Conservation (phyloP, 2,113 vertebrate species). For the Lontra canadensis region DNA sequence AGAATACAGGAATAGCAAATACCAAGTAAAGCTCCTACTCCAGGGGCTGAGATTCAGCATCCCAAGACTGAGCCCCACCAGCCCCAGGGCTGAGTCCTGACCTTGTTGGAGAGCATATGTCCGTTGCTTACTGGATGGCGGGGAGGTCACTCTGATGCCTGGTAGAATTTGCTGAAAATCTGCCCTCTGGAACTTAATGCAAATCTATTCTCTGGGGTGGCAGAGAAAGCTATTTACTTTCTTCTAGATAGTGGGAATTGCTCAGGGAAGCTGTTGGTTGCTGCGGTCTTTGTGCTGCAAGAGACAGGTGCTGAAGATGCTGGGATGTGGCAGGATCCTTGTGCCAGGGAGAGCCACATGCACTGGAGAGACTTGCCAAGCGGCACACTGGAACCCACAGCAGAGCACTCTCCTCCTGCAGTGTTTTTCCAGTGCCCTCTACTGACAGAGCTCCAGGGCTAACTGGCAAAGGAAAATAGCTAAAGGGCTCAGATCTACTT, state of each 20-base stretch:
- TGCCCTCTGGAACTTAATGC: background rate
- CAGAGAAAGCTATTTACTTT: background rate
- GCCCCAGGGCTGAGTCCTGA: background rate
- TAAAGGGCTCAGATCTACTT: background rate
- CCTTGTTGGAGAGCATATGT: background rate
- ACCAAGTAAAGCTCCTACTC: background rate
- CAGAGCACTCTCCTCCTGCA: background rate
- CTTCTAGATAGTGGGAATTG: background rate
- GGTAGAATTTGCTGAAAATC: background rate
- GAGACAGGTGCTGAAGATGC: background rate
- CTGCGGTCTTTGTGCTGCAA: background rate
- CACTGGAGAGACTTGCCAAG: background rate
- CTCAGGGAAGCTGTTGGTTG: background rate
- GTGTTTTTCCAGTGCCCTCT: background rate
- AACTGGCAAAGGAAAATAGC: background rate
- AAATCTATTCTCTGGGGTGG: background rate
- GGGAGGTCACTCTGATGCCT: background rate
- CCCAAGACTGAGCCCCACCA: background rate
- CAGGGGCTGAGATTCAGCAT: background rate
- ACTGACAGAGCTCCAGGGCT: background rate
- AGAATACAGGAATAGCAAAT: background rate
- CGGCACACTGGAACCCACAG: background rate
- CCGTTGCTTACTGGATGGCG: background rate
- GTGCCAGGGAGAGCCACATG: background rate
- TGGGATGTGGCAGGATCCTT: background rate